Evolutionary conservation across 1,140 invertebrate genomes (phyloP).

Genomic region (Drosophila sp.): DNA sequence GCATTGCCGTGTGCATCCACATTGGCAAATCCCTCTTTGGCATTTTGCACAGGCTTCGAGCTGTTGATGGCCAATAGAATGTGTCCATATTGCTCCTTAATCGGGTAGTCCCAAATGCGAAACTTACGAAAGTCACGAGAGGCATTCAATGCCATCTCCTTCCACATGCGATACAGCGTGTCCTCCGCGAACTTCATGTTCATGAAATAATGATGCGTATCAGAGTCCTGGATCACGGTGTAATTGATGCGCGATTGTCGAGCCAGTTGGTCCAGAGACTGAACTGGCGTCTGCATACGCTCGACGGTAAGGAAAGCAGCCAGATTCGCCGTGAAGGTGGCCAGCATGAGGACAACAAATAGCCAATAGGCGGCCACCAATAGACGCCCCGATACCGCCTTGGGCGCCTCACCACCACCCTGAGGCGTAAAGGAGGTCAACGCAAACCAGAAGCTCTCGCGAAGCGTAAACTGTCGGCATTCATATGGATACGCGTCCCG

Average conservation of each 20-base stretch:
- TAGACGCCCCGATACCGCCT: conserved; percentile 92
- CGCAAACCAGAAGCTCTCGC: conserved; percentile 97
- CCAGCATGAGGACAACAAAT: conserved; percentile 96
- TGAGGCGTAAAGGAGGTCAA: conserved; percentile 96
- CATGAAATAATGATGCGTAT: conserved; percentile 93
- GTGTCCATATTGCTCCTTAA: conserved; percentile 95
- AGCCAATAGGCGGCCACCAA: conserved; percentile 96
- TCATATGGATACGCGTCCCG: conserved; percentile 92
- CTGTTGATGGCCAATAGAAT: conserved; percentile 93
- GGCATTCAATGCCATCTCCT: conserved; percentile 93
- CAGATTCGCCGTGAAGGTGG: conserved; percentile 98
- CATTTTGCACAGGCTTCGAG: conserved; percentile 89
- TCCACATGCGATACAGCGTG: conserved; percentile 94
- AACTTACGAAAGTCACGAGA: conserved; percentile 86
- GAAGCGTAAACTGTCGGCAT: conserved; percentile 93
- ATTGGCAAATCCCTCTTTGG: conserved; percentile 90
- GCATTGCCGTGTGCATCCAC: conserved; percentile 91
- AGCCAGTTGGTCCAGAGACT: conserved; percentile 94
- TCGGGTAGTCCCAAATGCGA: conserved; percentile 96
- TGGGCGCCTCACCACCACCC: conserved; percentile 94
- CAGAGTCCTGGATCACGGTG: conserved; percentile 92
- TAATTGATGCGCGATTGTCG: conserved; percentile 96
- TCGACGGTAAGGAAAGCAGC: conserved; percentile 98
- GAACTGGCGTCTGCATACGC: conserved; percentile 96
- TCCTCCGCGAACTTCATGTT: conserved; percentile 97